These are phyloP conservation scores for Gavialis gangeticus DNA, from an alignment of 2,113 vertebrate species.

Conservation along the genomic window DNA sequence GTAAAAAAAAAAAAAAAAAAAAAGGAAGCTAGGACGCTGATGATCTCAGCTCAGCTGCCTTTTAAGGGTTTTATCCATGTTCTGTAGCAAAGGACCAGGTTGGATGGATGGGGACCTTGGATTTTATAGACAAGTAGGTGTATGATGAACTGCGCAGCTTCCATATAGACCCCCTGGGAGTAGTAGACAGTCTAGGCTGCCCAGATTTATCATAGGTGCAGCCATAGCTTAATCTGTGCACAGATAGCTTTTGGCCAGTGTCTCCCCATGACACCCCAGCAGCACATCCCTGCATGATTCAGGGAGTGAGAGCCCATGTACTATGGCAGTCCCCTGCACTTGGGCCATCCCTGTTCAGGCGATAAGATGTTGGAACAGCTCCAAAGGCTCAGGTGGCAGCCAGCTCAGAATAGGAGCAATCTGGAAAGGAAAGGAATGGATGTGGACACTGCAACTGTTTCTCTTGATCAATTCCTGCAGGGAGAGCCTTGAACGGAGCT, in stretches of 20 bases:
- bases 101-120: background rate
- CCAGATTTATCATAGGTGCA: background rate
- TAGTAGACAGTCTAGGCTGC: background rate
- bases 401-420: background rate
- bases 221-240: background rate
- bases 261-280: background rate
- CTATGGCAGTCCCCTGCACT: background rate
- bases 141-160: background rate
- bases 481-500: background rate
- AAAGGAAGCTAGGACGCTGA: background rate
- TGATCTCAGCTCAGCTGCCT: constrained; percentile 14
- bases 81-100: constrained; percentile 43
- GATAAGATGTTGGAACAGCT: background rate
- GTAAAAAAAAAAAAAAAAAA: too few species aligned
- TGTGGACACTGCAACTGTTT: background rate
- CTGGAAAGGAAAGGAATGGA: background rate
- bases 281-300: background rate
- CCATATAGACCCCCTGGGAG: background rate
- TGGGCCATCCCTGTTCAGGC: background rate
- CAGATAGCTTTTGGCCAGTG: background rate
- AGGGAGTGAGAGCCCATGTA: fast-evolving
- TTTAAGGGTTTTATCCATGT: constrained; percentile 43
- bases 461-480: background rate
- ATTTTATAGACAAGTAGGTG: background rate
- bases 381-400: background rate